Evolutionary conservation across 1,140 invertebrate species (phyloP).

Genomic region (Diachasma alloeum): DNA sequence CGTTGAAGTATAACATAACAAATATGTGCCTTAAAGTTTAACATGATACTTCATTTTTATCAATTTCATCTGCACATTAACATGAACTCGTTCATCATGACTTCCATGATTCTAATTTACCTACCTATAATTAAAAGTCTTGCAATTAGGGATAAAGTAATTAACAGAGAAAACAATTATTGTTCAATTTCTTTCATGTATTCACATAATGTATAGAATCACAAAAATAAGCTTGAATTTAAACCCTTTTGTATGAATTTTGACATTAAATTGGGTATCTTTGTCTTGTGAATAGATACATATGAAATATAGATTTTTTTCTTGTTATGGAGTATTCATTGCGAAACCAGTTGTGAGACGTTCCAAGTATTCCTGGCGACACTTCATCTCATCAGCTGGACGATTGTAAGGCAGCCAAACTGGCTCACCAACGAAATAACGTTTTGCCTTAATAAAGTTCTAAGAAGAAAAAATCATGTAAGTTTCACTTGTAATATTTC

Average conservation of each 20-base stretch:
- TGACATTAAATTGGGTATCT: background rate
- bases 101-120: too few species aligned
- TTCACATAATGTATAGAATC: background rate
- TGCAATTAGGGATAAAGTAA: background rate
- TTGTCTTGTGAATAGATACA: background rate
- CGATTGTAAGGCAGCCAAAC: conserved; percentile 91
- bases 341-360: conserved; percentile 69
- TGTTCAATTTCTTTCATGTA: background rate
- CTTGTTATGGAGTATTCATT: conserved; percentile 29
- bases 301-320: background rate
- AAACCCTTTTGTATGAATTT: background rate
- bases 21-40: too few species aligned
- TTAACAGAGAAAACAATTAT: background rate
- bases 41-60: too few species aligned
- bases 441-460: conserved; percentile 87
- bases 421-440: conserved; percentile 92
- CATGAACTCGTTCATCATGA: too few species aligned
- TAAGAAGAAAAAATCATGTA: conserved; percentile 62
- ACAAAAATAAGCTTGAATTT: background rate
- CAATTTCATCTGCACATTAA: too few species aligned
- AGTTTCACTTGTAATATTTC: too few species aligned
- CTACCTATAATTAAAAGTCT: too few species aligned
- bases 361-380: conserved; percentile 76
- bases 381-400: conserved; percentile 87
- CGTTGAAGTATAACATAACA: too few species aligned